A percentile compares a stretch with the other conserved stretches of the same genome.
phyloP scores from a whole-genome alignment of 2,797 vertebrate species.

The Pseudochirops cupreus region DNA sequence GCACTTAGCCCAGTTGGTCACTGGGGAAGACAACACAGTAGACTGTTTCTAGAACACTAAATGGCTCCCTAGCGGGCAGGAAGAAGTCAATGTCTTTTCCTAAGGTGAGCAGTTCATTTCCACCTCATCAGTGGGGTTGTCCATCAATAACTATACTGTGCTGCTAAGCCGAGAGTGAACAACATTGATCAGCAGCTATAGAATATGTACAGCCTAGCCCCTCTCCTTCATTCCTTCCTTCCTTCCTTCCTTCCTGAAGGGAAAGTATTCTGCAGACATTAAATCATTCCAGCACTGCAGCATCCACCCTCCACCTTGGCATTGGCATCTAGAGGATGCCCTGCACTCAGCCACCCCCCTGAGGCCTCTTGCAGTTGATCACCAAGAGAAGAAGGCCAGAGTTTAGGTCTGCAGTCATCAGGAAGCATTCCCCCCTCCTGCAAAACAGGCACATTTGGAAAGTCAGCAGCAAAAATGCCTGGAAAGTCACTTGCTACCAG shows the following conservation, averaged over 20 bases:
- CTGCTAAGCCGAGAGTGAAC: background rate
- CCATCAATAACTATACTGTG: background rate
- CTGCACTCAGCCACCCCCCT: background rate
- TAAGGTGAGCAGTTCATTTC: background rate
- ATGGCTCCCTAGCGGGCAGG: background rate
- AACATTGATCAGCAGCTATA: background rate
- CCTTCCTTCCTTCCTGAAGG: background rate
- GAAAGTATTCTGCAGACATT: background rate
- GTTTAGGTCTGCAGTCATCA: background rate
- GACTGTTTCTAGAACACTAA: constrained; percentile 22
- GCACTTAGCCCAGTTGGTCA: constrained; percentile 36
- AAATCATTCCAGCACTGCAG: background rate
- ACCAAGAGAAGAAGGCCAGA: background rate
- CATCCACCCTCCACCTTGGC: background rate
- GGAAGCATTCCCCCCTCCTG: background rate
- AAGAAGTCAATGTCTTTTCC: constrained; percentile 2
- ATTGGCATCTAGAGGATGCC: background rate
- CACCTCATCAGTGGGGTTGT: background rate
- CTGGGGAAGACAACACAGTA: background rate
- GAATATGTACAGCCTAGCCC: background rate
- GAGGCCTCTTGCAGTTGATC: background rate
- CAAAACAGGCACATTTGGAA: constrained; percentile 62
- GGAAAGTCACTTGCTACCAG: constrained; percentile 81
- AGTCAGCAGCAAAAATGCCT: constrained; percentile 76
- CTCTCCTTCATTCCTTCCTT: background rate